Base-by-base conservation (phyloP, 2,888 invertebrate genomes). In the Acronicta psi region DNA sequence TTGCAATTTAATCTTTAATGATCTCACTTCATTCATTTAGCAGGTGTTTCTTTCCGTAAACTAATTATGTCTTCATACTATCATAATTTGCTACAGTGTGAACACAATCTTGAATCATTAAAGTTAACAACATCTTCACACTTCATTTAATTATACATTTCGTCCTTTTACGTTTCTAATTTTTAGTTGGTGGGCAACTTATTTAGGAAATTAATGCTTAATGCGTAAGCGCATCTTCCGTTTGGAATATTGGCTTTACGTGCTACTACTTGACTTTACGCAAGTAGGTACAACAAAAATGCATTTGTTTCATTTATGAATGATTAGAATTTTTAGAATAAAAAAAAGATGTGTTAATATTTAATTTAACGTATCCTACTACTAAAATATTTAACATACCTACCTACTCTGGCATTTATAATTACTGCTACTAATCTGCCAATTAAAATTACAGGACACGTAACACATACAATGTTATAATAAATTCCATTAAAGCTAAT, bases 41-140 rank as follows among this genome's bases (percentile, higher is more conserved):
- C 69, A 61, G 65, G 55, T 66, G 70, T 46, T 66, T 38, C 40
- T 62, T 7, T 29, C 43, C 29, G 55, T 54, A 38, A 52, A 16
- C 14, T 61, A 31, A 20, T 31, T 34, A n/a, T 4, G 23, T 16
- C 17, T 42, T 14, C 3, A 8, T 37, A 49, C 53, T 59, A 60
- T 44, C n/a, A 41, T 42, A 31, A 47, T 50, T 11, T 29, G 17
- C 23, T 50, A 11, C 38, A 29, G 47, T 47, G 41, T 60, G 23
- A 41, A 41, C 20, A 25, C 47, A 49, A 65, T 60, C 40, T 34
- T 47, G 10, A 14, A 34, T 29, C 11, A 41, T 41, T 49, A 16
- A 14, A 9, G 29, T 14, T 40, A 23, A 23, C 14, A 23, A 17
- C 17, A 37, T 18, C 13, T 49, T 42, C 0, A 37, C 31, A 25